Base-by-base conservation (phyloP, 2,888 invertebrate genomes). In the Galeopsomyia nigrocyanea region DNA sequence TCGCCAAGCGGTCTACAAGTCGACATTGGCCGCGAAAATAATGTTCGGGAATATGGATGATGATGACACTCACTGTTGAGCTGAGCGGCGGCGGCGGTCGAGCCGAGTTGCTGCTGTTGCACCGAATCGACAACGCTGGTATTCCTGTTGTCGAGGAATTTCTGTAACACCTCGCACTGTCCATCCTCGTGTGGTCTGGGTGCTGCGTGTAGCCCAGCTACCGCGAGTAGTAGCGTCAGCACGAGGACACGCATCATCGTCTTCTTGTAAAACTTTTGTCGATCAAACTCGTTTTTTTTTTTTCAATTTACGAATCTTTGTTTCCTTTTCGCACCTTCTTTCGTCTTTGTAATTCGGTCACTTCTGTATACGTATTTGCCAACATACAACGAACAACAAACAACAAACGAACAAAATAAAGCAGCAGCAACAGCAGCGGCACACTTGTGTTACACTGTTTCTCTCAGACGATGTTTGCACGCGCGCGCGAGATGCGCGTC, bases 401-500 rank as follows among this genome's bases (percentile, higher is more conserved):
- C 21, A 19, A n/a, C 21, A 31, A 63, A 53, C 22, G 53, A 21
- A 55, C 60, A 51, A 26, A 22, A 13, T 49, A 26, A 49, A 13
- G 19, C 46, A 39, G 26, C 50, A 50, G 58, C 63, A 13, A 19
- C 46, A 39, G 26, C 50, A 50, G 58, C 63, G 67, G 74, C 73
- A 76, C 76, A 77, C 74, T 39, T 13, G 10, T 39, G 39, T 39
- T 39, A 39, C 39, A 39, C n/a, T n/a, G n/a, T n/a, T n/a, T n/a
- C n/a, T n/a, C n/a, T n/a, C 39, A 39, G 5, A 5, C 39, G 39
- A 39, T 10, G 39, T 39, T 69, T 62, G 72, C 75, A 73, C 70
- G 77, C 73, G 77, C 76, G 75, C 76, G 76, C 73, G 78, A 77
- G 72, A 73, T 39, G 70, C 66, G 71, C 78, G 75, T 78, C 71